Evolutionary conservation across 2,888 invertebrate genomes (phyloP).

Genomic region (Tinea trinotella): DNA sequence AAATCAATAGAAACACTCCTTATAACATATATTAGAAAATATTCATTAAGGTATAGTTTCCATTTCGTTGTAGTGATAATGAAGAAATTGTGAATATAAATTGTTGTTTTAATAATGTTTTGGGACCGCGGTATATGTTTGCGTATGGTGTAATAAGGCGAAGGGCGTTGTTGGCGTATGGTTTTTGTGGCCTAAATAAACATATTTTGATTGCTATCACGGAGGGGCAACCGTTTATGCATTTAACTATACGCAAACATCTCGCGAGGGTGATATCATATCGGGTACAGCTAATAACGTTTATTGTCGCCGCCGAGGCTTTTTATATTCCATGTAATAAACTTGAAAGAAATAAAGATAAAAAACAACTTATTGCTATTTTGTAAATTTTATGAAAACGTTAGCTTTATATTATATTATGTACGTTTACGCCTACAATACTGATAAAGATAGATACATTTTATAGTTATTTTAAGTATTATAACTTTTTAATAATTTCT

Average conservation of each 20-base stretch:
- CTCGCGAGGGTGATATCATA: conserved; percentile 7
- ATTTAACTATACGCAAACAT: conserved; percentile 13
- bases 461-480: too few relatives aligned
- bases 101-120: background rate
- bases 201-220: conserved; percentile 15
- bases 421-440: too few relatives aligned
- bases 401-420: too few relatives aligned
- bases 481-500: too few relatives aligned
- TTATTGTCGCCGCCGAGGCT: background rate
- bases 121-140: background rate
- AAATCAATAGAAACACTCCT: background rate
- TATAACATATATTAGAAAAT: background rate
- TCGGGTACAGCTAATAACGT: background rate
- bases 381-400: background rate
- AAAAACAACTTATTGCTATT: background rate
- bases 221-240: conserved; percentile 7
- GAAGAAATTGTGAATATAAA: background rate
- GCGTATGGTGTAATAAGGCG: background rate
- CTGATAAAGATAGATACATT: too few relatives aligned
- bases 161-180: background rate
- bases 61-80: background rate
- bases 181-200: conserved; percentile 13
- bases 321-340: background rate
- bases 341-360: conserved; percentile 1
- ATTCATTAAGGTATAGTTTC: background rate